Percentiles rank a stretch among this genome's conserved stretches.
Evolutionary conservation across 1,140 invertebrate genomes (phyloP).

Genomic region (Magallana gigas): DNA sequence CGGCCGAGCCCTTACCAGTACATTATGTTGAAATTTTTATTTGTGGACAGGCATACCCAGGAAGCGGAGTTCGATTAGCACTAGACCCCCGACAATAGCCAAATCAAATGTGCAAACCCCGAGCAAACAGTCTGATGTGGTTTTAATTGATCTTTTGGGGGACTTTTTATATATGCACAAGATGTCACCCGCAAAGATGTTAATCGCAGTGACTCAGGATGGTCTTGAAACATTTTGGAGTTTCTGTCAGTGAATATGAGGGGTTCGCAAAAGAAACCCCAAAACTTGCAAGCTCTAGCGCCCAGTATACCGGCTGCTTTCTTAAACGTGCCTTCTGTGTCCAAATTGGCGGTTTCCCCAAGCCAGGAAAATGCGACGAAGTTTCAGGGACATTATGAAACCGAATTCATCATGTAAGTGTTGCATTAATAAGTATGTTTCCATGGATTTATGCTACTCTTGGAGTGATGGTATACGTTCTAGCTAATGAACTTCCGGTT

Average conservation of each 20-base stretch:
- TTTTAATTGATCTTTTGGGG: slow-evolving; percentile 36
- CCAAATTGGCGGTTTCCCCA: not conserved
- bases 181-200: slow-evolving; percentile 16
- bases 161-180: slow-evolving; percentile 36
- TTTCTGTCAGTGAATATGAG: slow-evolving; percentile 9
- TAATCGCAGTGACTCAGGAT: slow-evolving; percentile 3
- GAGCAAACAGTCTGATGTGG: slow-evolving; percentile 29
- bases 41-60: slow-evolving; percentile 31
- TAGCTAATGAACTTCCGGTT: too few relatives aligned
- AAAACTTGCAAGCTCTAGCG: not conserved
- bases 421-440: not conserved
- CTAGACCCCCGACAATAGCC: slow-evolving; percentile 33
- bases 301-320: slow-evolving; percentile 17
- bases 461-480: too few relatives aligned
- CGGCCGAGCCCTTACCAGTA: slow-evolving; percentile 13
- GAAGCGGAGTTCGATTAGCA: slow-evolving; percentile 21
- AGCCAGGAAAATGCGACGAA: slow-evolving; percentile 18
- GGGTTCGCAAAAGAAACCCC: not conserved
- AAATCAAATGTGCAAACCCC: slow-evolving; percentile 34
- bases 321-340: not conserved
- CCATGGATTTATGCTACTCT: too few relatives aligned
- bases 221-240: not conserved
- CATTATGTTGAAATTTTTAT: slow-evolving; percentile 37
- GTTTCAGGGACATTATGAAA: slow-evolving; percentile 34
- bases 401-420: slow-evolving; percentile 19